Conservation (phyloP, 1,140 invertebrate genomes). For the Drosophila grimshawi region DNA sequence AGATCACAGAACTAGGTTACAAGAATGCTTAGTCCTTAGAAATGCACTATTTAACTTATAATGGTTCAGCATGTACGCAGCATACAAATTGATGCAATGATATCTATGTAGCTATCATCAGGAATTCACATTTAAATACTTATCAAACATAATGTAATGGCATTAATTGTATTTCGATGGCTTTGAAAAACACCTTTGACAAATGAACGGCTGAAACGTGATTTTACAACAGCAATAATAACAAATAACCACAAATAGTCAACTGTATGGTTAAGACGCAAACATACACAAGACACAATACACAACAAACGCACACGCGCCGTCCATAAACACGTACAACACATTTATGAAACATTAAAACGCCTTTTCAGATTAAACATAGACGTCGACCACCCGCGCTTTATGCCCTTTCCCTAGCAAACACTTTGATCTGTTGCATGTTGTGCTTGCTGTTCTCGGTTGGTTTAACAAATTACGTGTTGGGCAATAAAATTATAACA, state of each 20-base stretch:
- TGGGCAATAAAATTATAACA: conserved; percentile 54
- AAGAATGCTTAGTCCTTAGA: neutral
- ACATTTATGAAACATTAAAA: conserved; percentile 66
- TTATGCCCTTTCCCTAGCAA: neutral
- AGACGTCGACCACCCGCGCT: neutral
- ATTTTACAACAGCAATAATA: conserved; percentile 6
- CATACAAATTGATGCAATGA: neutral
- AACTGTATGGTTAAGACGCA: conserved; percentile 29
- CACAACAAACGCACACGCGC: neutral
- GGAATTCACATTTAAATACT: neutral
- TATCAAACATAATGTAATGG: neutral
- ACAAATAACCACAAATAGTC: conserved; percentile 11
- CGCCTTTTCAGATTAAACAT: conserved; percentile 48
- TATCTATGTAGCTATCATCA: neutral
- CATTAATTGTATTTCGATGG: conserved; percentile 23
- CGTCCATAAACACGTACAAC: conserved; percentile 60
- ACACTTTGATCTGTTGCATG: neutral
- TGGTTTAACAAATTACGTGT: conserved; percentile 54
- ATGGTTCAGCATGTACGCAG: neutral
- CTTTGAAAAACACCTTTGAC: conserved; percentile 15
- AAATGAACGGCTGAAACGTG: conserved; percentile 43
- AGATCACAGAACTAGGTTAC: neutral
- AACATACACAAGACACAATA: neutral
- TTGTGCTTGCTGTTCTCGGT: neutral
- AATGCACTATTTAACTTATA: too few relatives aligned